Evolutionary conservation across 2,888 invertebrate genomes (phyloP), one percentile per base, ranked within the genome.

Genomic region (Osedax fenrisi): DNA sequence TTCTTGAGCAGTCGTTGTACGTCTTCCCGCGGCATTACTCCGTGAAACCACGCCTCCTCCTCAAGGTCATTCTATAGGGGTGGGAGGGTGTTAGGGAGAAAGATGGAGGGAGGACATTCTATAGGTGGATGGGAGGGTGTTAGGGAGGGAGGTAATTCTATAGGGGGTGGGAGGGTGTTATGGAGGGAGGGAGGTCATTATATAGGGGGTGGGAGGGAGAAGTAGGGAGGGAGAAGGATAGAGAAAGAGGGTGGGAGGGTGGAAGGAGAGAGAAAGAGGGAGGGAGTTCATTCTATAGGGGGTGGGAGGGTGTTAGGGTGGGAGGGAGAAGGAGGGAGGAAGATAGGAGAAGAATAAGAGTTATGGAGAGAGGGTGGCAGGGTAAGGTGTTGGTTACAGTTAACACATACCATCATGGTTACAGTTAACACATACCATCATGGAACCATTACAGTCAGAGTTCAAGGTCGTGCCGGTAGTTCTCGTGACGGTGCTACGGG

Each of bases 11-110:
- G 87, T 76, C 94, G 87, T 64, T 94, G 94, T 27, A 95, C 95
- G 86, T 96, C 95, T 85, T 95, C 95, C 17, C 96, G 88, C 0
- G 96, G 96, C 76, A 96, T 85, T 13, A 95, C 94, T 0, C 96
- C 96, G 83, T 96, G 96, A 67, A 77, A 79, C 79, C 78, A 79
- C 2, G 78, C 78, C 76, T 78, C 78, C 2, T 77, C 78, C 25
- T 76, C 76, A 26, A 76, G 56, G 67, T 64, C 26, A 13, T 27
- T 27, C 24, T 72, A 25, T 10, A 25, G 67, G n/a, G 64, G 64
- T 21, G 64, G 21, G n/a, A 64, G 56, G 56, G 56, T 13, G 56
- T 17, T 17, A n/a, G 56, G 13, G n/a, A n/a, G 56, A n/a, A n/a
- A n/a, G n/a, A n/a, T n/a, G 56, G n/a, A n/a, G 56, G 56, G 56